Conservation (phyloP, 2,888 invertebrate genomes). For the Syrista parreyssii region DNA sequence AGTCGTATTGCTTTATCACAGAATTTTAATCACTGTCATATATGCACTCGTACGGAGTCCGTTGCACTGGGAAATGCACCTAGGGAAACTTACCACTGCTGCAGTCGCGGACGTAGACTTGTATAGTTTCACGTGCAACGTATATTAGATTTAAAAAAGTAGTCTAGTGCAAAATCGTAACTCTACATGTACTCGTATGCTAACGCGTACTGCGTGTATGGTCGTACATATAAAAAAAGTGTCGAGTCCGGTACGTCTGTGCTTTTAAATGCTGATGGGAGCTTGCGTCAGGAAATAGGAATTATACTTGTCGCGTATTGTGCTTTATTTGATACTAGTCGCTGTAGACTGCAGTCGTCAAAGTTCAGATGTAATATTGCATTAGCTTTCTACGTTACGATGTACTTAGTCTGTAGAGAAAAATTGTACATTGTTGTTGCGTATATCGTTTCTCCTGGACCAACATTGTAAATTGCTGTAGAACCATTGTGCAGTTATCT, state of each 20-base stretch:
- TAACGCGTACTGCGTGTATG: neutral
- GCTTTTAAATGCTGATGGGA: neutral
- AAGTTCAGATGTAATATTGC: neutral
- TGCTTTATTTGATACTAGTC: neutral
- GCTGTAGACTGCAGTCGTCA: neutral
- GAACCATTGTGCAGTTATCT: neutral
- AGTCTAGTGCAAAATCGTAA: neutral
- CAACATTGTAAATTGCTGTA: neutral
- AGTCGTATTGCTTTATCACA: neutral
- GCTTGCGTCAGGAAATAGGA: neutral
- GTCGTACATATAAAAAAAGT: neutral
- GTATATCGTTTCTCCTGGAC: neutral
- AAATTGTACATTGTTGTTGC: neutral
- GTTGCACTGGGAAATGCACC: neutral
- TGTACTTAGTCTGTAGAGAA: neutral
- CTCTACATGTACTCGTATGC: neutral
- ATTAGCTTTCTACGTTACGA: neutral
- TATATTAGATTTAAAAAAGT: neutral
- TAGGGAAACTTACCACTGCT: neutral
- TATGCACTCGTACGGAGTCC: neutral
- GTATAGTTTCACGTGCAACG: neutral
- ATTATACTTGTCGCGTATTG: neutral
- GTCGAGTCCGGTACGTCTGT: neutral
- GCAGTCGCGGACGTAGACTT: neutral
- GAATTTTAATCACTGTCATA: neutral